Base-by-base conservation (phyloP, 2,797 vertebrate genomes). In the Toxotes lorentzi region DNA sequence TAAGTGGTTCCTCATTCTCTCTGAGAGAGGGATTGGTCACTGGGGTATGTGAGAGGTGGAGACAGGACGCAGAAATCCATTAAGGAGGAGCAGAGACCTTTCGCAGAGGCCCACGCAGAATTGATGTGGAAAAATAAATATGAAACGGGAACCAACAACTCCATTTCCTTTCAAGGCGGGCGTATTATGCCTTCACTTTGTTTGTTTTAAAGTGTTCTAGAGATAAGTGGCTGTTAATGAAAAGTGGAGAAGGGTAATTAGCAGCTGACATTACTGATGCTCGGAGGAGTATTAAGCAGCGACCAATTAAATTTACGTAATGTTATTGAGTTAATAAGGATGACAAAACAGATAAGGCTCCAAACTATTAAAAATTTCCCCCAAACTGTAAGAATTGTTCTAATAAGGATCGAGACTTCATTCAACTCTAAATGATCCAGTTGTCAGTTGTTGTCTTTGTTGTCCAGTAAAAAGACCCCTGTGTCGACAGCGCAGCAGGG, bases 1-100 rank as follows among this genome's bases (percentile, higher is more conserved):
- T 90, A 94, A 92, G 87, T 90, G 87, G 82, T 86, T 91, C 85
- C 86, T 88, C 66, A 74, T 86, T 88, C 82, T 78, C 64, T 69
- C 81, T 67, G 56, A 3, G 76, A 91, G 75, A 85, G 70, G 75
- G 83, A 91, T 88, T 82, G 86, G 80, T 81, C 88, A 78, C 86
- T 54, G 41, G 87, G 81, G 87, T 77, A 27, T 68, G 70, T 53
- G 76, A 78, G 78, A 48, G 76, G 84, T 77, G 80, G 73, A 85
- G 81, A 67, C 81, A 41, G 84, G 84, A 87, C 58, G 79, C 67
- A 47, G 79, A 69, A 81, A 89, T 85, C 81, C 78, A 89, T 90
- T 79, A 83, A 4, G 50, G 70, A 60, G 86, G 57, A 82, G 65
- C 51, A 30, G 68, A 85, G 73, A 72, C 69, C 73, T 43, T 57